Base-by-base conservation (phyloP, 2,113 vertebrate species). In the Micronycteris hirsuta region DNA sequence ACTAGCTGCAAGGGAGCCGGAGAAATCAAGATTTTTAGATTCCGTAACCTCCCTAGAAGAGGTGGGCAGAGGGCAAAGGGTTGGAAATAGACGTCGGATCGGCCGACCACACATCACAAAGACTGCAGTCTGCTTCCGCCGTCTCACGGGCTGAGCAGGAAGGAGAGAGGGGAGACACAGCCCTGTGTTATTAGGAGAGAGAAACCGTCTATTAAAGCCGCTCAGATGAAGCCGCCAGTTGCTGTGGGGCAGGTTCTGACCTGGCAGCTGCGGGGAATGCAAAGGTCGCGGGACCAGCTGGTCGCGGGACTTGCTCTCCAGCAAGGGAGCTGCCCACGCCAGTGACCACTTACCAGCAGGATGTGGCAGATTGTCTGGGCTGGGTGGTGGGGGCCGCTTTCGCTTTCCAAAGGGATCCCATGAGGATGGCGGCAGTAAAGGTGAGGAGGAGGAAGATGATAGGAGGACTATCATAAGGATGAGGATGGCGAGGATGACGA, bases 1-100 rank as follows among this genome's bases (percentile, higher is more conserved):
- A n/a, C 49, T 85, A 41, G 43, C 73, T 78, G 9, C 88, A 76
- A 54, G 28, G n/a, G 80, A 82, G 52, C 86, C 52, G 61, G 45
- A 43, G 49, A 71, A 71, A 22, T 45, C 14, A 67, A 43, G 49
- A 41, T 17, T 58, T 91, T 91, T 76, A 58, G 83, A 31, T 49
- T 85, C 20, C 43, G 19, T 49, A 70, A 15, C 78, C 28, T 78
- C 41, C 31, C 4, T 20, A 9, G 65, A 88, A 70, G 52, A 83
- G 38, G 33, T 9, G n/a, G 41, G 41, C 36, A 9, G 24, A 38
- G 6, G 49, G 82, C n/a, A 91, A 91, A 41, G 43, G 8, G 11
- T 17, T 95, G 56, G 56, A 84, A 67, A 31, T 17, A 71, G 58
- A 67, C 31, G 24, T 38, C 4, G 13, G 10, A 28, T 41, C 24